Base-by-base conservation (phyloP, 1,140 invertebrate species). In the Agraylea sexmaculata region DNA sequence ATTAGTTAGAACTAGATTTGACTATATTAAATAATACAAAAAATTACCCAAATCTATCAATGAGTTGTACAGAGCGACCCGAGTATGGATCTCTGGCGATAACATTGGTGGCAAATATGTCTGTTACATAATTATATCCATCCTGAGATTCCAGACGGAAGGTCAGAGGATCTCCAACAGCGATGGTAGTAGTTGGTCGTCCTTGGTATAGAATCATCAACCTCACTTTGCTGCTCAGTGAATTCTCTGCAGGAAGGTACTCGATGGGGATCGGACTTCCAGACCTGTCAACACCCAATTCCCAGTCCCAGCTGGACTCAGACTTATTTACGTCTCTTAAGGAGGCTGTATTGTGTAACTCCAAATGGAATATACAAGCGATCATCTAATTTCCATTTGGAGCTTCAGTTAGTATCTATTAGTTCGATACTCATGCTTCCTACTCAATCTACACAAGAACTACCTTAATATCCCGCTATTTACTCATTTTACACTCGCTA, bases 31-130 rank as follows among this genome's bases (percentile, higher is more conserved):
- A n/a, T n/a, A 29, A 29, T 29, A 11, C n/a, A 4, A 12, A 12
- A 15, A 57, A 66, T 60, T 70, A 88, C 86, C 87, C 88, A 53
- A 83, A 80, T 64, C 84, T 70, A 59, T 93, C 88, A 43, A 92
- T 91, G 0, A 93, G 63, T 51, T 89, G 86, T 18, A 92, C 87
- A 23, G 83, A 86, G 54, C 87, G 65, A 31, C 87, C 87, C 0
- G 87, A 84, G 55, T 92, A 92, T 1, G 88, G 87, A 73, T 93
- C 87, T 55, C 87, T 74, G 2, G 87, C 88, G n/a, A 91, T 81
- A 1, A 91, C 87, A 58, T 92, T 90, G 0, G 85, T 91, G 2
- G 88, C 88, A 55, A 92, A 93, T 40, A 93, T 91, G 51, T 93
- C 88, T 0, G 80, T 81, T 0, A 77, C 74, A 47, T 88, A 87